These are phyloP conservation scores for Drosophila mulleri DNA, from an alignment of 2,888 invertebrate genomes.

Conservation along the genomic window DNA sequence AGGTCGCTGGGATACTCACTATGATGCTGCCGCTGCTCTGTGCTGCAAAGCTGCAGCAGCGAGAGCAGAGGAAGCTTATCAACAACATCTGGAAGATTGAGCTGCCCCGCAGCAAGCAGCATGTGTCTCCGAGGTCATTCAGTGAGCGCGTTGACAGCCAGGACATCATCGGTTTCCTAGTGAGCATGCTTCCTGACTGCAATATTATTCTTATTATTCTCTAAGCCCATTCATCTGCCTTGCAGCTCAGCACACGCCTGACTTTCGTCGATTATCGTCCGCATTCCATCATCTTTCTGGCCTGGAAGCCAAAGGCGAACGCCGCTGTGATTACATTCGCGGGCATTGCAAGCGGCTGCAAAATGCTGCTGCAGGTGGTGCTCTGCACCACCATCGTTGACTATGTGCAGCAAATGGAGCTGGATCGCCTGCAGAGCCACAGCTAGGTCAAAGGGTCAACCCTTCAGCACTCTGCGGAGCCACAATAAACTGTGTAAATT, in stretches of 20 bases:
- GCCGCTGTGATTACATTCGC: neutral
- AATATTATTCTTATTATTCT: too few species aligned
- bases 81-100: constrained; percentile 32
- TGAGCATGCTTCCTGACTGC: constrained; percentile 1
- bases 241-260: constrained; percentile 37
- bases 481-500: constrained; percentile 67
- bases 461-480: neutral
- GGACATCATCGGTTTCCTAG: constrained; percentile 47
- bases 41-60: constrained; percentile 49
- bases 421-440: constrained; percentile 14
- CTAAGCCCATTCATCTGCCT: neutral
- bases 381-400: constrained; percentile 32
- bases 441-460: constrained; percentile 3
- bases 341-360: constrained; percentile 18
- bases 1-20: constrained; percentile 38
- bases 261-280: constrained; percentile 24
- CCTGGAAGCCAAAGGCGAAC: constrained; percentile 4
- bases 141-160: neutral
- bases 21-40: constrained; percentile 41
- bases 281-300: constrained; percentile 37
- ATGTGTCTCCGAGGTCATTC: neutral
- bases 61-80: constrained; percentile 15
- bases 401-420: constrained; percentile 36
- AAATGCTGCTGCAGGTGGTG: constrained; percentile 35
- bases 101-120: neutral